A percentile compares a stretch with the other conserved stretches of the same genome.
Conservation (phyloP, 2,888 invertebrate genomes). For the Leucophenga montana region DNA sequence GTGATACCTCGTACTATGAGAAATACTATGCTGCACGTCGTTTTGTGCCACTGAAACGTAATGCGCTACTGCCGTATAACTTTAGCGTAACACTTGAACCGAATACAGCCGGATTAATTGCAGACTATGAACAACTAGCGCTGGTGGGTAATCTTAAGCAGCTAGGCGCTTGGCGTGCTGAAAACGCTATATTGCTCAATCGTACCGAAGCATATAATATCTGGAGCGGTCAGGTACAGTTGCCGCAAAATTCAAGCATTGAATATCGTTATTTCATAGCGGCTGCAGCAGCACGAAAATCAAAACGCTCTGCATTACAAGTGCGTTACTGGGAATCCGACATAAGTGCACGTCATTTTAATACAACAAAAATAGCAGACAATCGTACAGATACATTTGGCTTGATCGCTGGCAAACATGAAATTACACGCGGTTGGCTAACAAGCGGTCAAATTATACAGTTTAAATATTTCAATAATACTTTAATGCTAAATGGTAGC, state of each 20-base stretch:
- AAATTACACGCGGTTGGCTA: slow-evolving; percentile 87
- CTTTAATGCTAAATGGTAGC: slow-evolving; percentile 79
- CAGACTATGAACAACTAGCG: slow-evolving; percentile 79
- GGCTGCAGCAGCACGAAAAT: slow-evolving; percentile 77
- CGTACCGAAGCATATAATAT: slow-evolving; percentile 72
- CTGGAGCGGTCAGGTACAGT: slow-evolving; percentile 78
- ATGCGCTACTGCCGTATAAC: slow-evolving; percentile 53
- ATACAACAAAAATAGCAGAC: slow-evolving; percentile 62
- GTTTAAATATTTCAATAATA: slow-evolving; percentile 85
- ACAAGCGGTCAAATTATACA: slow-evolving; percentile 81
- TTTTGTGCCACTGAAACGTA: slow-evolving; percentile 58
- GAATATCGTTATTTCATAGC: slow-evolving; percentile 85
- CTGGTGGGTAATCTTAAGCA: slow-evolving; percentile 80
- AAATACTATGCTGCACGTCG: slow-evolving; percentile 68
- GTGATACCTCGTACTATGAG: slow-evolving; percentile 68
- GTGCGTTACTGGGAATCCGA: slow-evolving; percentile 88
- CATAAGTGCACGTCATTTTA: slow-evolving; percentile 77
- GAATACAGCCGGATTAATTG: slow-evolving; percentile 73
- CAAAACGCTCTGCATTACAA: slow-evolving; percentile 76
- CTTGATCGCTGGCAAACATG: slow-evolving; percentile 74
- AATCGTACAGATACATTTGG: slow-evolving; percentile 78
- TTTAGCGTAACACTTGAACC: slow-evolving; percentile 51
- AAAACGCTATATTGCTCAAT: slow-evolving; percentile 76
- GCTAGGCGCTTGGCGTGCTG: slow-evolving; percentile 83
- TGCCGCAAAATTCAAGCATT: slow-evolving; percentile 78